These are phyloP conservation scores for Drosophila neocordata DNA, from an alignment of 1,140 invertebrate genomes.

Conservation along the genomic window DNA sequence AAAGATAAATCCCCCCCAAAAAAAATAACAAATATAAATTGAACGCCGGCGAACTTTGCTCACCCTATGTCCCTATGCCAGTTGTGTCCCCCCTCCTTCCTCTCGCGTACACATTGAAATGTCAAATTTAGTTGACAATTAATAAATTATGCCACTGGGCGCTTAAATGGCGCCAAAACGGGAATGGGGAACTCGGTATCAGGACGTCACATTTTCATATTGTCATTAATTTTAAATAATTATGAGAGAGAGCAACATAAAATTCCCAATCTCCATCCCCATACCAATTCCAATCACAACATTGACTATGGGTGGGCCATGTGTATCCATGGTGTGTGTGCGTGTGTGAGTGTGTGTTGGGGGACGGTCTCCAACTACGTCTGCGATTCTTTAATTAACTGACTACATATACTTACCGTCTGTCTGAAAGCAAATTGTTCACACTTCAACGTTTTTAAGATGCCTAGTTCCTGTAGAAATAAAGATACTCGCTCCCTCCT, in stretches of 20 bases:
- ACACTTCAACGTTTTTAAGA: slow-evolving; percentile 72
- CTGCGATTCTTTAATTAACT: slow-evolving; percentile 61
- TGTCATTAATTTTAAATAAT: slow-evolving; percentile 81
- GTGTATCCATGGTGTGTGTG: no score
- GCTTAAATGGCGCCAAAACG: slow-evolving; percentile 72
- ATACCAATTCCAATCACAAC: slow-evolving; percentile 58
- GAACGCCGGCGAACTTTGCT: slow-evolving; percentile 49
- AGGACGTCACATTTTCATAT: slow-evolving; percentile 72
- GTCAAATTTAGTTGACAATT: slow-evolving; percentile 81
- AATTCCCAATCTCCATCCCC: background rate
- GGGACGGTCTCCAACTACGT: background rate
- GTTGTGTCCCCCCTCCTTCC: background rate
- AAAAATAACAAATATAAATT: slow-evolving; percentile 66
- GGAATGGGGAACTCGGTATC: slow-evolving; percentile 39
- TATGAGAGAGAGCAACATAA: slow-evolving; percentile 50
- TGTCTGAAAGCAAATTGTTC: slow-evolving; percentile 66
- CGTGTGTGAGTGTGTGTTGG: slow-evolving; percentile 30
- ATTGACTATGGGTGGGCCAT: slow-evolving; percentile 65
- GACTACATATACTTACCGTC: slow-evolving; percentile 53
- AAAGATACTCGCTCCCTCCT: background rate
- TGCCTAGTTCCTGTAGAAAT: slow-evolving; percentile 9
- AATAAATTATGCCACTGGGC: slow-evolving; percentile 74
- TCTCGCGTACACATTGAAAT: slow-evolving; percentile 68
- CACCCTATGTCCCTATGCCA: background rate
- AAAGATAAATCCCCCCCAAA: background rate